Conservation (phyloP, 2,888 invertebrate species). For the Caenorhabditis wallacei region DNA sequence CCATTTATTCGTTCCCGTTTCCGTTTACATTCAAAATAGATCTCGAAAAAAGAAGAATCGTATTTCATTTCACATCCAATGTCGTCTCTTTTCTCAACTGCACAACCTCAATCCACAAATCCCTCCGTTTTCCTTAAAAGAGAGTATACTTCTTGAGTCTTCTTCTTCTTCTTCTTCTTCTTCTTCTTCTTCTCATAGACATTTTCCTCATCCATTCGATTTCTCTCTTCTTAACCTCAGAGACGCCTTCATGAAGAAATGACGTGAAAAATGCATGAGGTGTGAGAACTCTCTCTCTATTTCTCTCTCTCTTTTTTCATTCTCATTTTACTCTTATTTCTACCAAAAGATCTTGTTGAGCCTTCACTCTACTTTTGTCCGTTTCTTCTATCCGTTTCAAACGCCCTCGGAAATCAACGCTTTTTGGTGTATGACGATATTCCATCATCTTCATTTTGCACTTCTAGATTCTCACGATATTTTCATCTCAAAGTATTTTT, state of each 20-base stretch:
- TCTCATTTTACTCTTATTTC: slow-evolving; percentile 20
- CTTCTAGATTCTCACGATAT: slow-evolving; percentile 31
- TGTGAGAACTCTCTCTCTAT: slow-evolving; percentile 52
- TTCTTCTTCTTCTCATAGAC: slow-evolving; percentile 36
- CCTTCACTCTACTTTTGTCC: slow-evolving; percentile 8
- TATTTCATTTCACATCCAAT: slow-evolving; percentile 54
- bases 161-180: too few species aligned
- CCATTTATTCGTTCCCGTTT: slow-evolving; percentile 31
- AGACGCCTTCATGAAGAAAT: slow-evolving; percentile 49
- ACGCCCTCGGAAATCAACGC: slow-evolving; percentile 36
- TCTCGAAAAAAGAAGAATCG: slow-evolving; percentile 41
- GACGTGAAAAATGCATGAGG: slow-evolving; percentile 63
- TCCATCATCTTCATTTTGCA: neutral
- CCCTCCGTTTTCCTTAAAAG: slow-evolving; percentile 34
- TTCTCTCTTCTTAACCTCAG: slow-evolving; percentile 27
- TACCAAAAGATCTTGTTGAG: slow-evolving; percentile 42
- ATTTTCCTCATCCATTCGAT: slow-evolving; percentile 18
- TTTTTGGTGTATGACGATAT: slow-evolving; percentile 23
- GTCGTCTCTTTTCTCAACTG: slow-evolving; percentile 22
- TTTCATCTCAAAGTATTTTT: neutral
- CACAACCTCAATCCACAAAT: slow-evolving; percentile 29
- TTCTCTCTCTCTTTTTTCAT: slow-evolving; percentile 2
- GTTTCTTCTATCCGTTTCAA: slow-evolving; percentile 15
- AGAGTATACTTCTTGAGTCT: slow-evolving; percentile 25
- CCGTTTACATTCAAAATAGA: slow-evolving; percentile 38